phyloP scores from a whole-genome alignment of 2,888 invertebrate species.

The Clitarchus hookeri region DNA sequence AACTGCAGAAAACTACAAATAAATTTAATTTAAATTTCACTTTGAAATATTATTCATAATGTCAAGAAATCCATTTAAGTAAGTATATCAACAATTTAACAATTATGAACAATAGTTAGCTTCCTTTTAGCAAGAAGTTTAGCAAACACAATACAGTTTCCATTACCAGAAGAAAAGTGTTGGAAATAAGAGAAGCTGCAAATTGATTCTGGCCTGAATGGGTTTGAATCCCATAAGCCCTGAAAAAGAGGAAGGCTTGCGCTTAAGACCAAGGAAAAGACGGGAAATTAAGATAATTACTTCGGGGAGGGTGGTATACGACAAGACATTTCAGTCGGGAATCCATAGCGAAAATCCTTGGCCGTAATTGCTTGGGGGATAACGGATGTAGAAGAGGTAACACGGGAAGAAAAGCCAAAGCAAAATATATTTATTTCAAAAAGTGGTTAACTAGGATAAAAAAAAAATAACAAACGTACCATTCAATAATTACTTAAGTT shows the following conservation, averaged over 20 bases:
- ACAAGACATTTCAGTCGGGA: conserved; percentile 34
- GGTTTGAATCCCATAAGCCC: not conserved
- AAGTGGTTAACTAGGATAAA: too few relatives aligned
- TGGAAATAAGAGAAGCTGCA: not conserved
- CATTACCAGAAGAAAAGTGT: not conserved
- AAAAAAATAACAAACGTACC: too few relatives aligned
- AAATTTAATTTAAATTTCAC: too few relatives aligned
- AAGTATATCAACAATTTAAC: too few relatives aligned
- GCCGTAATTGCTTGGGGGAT: conserved; percentile 33
- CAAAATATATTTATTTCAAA: too few relatives aligned
- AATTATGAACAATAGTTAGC: too few relatives aligned
- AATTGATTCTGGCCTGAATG: not conserved
- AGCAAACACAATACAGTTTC: not conserved
- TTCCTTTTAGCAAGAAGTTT: not conserved
- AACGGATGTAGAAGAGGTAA: not conserved
- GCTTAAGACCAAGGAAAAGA: conserved; percentile 19
- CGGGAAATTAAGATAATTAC: conserved; percentile 33
- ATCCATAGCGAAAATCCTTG: conserved; percentile 36
- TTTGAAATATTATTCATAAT: too few relatives aligned
- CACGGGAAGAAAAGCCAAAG: too few relatives aligned
- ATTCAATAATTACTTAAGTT: too few relatives aligned
- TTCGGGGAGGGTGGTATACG: conserved; percentile 20
- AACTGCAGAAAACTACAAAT: too few relatives aligned
- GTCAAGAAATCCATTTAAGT: too few relatives aligned
- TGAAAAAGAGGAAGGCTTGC: not conserved